These are phyloP conservation scores for Otocyon megalotis DNA, from an alignment of 2,113 vertebrate genomes.

Conservation along the genomic window DNA sequence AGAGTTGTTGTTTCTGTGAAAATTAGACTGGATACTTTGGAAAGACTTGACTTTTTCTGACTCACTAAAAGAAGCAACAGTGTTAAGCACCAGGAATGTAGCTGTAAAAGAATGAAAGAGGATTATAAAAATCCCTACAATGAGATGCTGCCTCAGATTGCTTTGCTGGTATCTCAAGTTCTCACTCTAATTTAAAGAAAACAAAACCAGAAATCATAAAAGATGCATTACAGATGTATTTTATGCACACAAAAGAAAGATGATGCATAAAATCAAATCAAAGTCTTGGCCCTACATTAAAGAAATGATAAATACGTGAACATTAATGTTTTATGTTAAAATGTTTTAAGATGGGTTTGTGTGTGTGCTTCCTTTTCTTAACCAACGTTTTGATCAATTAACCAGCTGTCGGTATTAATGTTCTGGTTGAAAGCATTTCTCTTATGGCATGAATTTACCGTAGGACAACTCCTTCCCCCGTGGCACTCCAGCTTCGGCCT, in stretches of 20 bases:
- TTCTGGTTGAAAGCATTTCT: neutral
- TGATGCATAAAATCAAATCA: neutral
- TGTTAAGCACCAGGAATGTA: constrained; percentile 8
- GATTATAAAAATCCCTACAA: constrained; percentile 49
- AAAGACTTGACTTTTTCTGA: constrained; percentile 21
- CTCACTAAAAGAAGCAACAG: constrained; percentile 1
- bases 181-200: constrained; percentile 22
- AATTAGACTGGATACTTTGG: constrained; percentile 42
- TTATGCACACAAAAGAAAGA: neutral
- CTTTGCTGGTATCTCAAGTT: neutral
- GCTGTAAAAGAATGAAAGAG: constrained; percentile 41
- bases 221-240: neutral
- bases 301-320: neutral
- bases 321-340: neutral
- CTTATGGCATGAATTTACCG: neutral
- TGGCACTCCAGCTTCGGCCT: neutral
- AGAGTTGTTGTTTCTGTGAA: constrained; percentile 1
- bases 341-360: neutral
- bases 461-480: neutral
- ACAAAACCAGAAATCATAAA: constrained; percentile 16
- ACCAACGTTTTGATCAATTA: neutral
- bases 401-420: neutral
- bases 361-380: neutral
- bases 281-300: neutral
- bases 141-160: neutral